phyloP scores from a whole-genome alignment of 2,797 vertebrate genomes.

The Clarias fuscus region DNA sequence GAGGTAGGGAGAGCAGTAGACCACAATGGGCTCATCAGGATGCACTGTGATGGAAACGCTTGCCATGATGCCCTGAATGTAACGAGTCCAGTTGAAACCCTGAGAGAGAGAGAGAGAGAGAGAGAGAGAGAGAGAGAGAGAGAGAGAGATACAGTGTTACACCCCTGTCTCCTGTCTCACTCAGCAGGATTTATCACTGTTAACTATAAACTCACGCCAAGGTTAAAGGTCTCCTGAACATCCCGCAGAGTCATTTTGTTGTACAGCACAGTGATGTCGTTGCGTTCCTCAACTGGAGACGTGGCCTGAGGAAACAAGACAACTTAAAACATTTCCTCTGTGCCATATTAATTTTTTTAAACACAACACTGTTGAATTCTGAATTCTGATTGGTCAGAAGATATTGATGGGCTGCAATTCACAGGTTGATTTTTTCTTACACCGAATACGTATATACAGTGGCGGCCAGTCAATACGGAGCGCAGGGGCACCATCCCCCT shows the following conservation, averaged over 20 bases:
- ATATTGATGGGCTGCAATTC: neutral
- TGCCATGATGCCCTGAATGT: constrained; percentile 84
- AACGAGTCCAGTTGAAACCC: constrained; percentile 95
- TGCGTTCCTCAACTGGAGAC: constrained; percentile 86
- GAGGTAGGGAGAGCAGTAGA: constrained; percentile 89
- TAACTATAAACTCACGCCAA: constrained; percentile 80
- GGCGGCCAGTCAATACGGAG: too few relatives aligned
- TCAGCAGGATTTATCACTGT: neutral
- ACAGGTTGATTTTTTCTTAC: neutral
- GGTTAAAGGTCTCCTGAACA: constrained; percentile 80
- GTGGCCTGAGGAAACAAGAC: constrained; percentile 79
- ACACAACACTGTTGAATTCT: neutral
- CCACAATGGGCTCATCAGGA: constrained; percentile 86
- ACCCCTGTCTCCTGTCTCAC: neutral
- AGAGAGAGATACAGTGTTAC: neutral
- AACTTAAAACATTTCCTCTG: neutral
- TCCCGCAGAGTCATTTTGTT: constrained; percentile 87
- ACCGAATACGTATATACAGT: neutral
- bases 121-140: too few relatives aligned
- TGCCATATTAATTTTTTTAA: neutral
- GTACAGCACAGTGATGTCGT: constrained; percentile 90
- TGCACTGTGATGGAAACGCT: constrained; percentile 80
- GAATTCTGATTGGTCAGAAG: neutral
- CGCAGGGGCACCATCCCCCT: too few relatives aligned
- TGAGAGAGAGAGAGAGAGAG: constrained; percentile 55